A percentile compares a stretch with the other conserved stretches of the same genome.
These are phyloP conservation scores for Drosophila asahinai DNA, from an alignment of 1,140 invertebrate genomes.

Conservation along the genomic window DNA sequence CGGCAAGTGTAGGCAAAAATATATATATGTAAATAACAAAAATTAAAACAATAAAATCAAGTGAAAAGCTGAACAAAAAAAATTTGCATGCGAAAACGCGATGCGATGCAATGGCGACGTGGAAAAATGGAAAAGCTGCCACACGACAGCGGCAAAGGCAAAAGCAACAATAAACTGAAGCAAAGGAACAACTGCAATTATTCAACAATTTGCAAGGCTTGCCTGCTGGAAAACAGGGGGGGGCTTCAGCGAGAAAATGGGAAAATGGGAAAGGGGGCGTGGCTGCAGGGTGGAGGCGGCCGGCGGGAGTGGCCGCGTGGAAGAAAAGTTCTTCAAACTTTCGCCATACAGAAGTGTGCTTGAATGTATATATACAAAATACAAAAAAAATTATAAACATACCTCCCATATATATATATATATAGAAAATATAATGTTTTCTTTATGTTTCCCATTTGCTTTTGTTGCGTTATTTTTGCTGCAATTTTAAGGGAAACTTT, in stretches of 20 bases:
- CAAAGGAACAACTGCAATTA: slow-evolving; percentile 72
- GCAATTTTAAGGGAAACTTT: slow-evolving; percentile 30
- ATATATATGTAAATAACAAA: slow-evolving; percentile 6
- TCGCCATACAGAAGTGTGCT: slow-evolving; percentile 38
- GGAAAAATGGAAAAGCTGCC: slow-evolving; percentile 64
- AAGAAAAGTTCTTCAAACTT: slow-evolving; percentile 55
- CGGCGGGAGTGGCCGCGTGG: slow-evolving; percentile 8
- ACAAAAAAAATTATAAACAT: slow-evolving; percentile 14
- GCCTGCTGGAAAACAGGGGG: slow-evolving; percentile 19
- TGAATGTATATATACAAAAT: slow-evolving; percentile 18
- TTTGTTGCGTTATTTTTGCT: slow-evolving; percentile 23
- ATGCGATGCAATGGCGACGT: slow-evolving; percentile 35
- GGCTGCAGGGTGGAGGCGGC: slow-evolving; percentile 7
- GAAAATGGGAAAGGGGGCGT: neutral
- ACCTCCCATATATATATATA: neutral
- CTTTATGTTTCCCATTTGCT: slow-evolving; percentile 32
- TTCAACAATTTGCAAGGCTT: slow-evolving; percentile 74
- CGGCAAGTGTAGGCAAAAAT: slow-evolving; percentile 4
- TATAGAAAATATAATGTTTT: slow-evolving; percentile 38
- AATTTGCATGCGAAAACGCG: slow-evolving; percentile 61
- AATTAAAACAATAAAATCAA: slow-evolving; percentile 15
- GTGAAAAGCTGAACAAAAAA: slow-evolving; percentile 7
- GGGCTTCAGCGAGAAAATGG: neutral
- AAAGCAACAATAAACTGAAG: slow-evolving; percentile 22
- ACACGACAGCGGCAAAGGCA: slow-evolving; percentile 28